Evolutionary conservation across 2,797 vertebrate species (phyloP).

Genomic region (Cephalopachus bancanus): DNA sequence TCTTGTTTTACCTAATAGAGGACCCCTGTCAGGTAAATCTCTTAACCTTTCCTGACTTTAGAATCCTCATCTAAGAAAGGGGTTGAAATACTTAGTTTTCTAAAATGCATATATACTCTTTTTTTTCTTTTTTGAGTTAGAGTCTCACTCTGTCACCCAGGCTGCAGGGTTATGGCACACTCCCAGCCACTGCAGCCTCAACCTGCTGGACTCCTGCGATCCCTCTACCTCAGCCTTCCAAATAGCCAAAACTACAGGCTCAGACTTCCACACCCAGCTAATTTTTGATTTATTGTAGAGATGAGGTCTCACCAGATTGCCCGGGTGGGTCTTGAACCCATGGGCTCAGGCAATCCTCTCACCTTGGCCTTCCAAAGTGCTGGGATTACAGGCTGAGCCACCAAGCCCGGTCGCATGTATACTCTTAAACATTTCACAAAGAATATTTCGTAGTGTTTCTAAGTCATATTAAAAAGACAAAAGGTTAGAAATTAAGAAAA

Average conservation of each 20-base stretch:
- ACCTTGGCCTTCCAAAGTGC: background rate
- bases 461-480: background rate
- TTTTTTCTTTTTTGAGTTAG: background rate
- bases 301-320: background rate
- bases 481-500: background rate
- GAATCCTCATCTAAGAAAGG: background rate
- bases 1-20: background rate
- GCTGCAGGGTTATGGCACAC: background rate
- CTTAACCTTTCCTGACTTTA: background rate
- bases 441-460: constrained; percentile 17
- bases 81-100: constrained; percentile 5
- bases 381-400: background rate
- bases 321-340: background rate
- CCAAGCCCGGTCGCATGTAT: background rate
- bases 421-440: constrained; percentile 4
- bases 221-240: background rate
- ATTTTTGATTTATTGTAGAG: background rate
- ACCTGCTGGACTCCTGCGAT: background rate
- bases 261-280: background rate
- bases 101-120: background rate
- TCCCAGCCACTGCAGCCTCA: background rate
- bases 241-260: background rate
- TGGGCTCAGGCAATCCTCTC: background rate
- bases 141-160: background rate
- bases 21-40: background rate